Percentiles rank a stretch among this genome's conserved stretches.
These are phyloP conservation scores for Sebastes taczanowskii DNA, from an alignment of 2,797 vertebrate species.

Conservation along the genomic window DNA sequence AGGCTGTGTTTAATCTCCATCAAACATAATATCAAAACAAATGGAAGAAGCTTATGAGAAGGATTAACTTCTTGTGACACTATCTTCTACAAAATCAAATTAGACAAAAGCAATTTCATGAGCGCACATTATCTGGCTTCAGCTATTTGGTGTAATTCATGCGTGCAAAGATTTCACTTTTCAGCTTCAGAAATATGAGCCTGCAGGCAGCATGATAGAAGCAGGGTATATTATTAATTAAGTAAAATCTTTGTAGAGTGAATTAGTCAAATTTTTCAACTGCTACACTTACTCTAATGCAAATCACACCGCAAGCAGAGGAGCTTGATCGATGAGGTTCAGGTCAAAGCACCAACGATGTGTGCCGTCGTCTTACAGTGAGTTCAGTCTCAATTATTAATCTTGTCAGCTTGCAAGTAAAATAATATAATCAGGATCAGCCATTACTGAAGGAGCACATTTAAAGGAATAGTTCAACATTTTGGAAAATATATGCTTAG, in stretches of 20 bases:
- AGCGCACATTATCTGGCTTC: constrained; percentile 7
- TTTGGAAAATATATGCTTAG: too few species aligned
- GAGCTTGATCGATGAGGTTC: not conserved
- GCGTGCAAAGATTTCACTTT: not conserved
- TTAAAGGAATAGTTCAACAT: not conserved
- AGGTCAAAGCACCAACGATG: not conserved
- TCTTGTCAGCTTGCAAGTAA: not conserved
- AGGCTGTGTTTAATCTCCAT: constrained; percentile 12
- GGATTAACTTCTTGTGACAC: constrained; percentile 11
- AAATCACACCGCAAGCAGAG: constrained; percentile 2
- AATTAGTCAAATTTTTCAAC: not conserved
- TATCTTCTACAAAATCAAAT: constrained; percentile 37
- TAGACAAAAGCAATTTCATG: constrained; percentile 43
- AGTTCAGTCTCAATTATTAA: not conserved
- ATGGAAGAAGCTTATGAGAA: not conserved
- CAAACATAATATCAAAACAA: constrained; percentile 11
- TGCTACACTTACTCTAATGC: not conserved
- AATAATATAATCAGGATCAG: not conserved
- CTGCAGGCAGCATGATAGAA: not conserved
- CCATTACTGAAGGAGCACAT: not conserved
- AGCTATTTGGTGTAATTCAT: constrained; percentile 15
- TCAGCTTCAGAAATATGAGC: not conserved
- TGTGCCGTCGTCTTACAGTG: not conserved
- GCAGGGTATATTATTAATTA: not conserved
- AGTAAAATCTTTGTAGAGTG: not conserved